These are phyloP conservation scores for Dioctria rufipes DNA, from an alignment of 2,888 invertebrate genomes.

Conservation along the genomic window DNA sequence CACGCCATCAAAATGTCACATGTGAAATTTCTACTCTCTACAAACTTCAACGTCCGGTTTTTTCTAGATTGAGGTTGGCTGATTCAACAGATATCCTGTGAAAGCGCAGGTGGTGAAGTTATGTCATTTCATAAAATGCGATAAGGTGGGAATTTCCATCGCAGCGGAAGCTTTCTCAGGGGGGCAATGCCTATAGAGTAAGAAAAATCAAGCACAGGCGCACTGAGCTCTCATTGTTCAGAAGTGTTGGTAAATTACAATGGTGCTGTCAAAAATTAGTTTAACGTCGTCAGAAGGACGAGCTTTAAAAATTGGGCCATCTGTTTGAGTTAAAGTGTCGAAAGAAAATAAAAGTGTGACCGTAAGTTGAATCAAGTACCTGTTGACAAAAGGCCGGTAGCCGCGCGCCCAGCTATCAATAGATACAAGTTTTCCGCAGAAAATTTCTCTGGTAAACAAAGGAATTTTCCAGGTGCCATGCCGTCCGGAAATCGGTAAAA, in stretches of 20 bases:
- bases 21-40: no score
- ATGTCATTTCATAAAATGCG: neutral
- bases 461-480: neutral
- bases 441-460: constrained; percentile 6
- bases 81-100: constrained; percentile 30
- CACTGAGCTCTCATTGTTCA: neutral
- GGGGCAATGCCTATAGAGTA: neutral
- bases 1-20: no score
- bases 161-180: constrained; percentile 3
- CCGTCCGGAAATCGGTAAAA: constrained; percentile 8
- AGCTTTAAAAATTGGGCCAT: constrained; percentile 38
- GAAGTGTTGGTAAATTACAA: constrained; percentile 1
- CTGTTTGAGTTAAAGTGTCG: constrained; percentile 25
- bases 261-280: constrained; percentile 24
- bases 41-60: no score
- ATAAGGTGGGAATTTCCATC: neutral
- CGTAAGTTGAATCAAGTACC: neutral
- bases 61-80: neutral
- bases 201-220: constrained; percentile 30
- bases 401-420: no score
- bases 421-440: no score
- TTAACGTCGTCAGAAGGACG: neutral
- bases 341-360: constrained; percentile 22
- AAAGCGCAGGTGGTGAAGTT: neutral
- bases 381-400: neutral